Percentiles rank a stretch among this genome's conserved stretches.
Evolutionary conservation across 2,797 vertebrate species (phyloP).

Genomic region (Chiroxiphia lanceolata): DNA sequence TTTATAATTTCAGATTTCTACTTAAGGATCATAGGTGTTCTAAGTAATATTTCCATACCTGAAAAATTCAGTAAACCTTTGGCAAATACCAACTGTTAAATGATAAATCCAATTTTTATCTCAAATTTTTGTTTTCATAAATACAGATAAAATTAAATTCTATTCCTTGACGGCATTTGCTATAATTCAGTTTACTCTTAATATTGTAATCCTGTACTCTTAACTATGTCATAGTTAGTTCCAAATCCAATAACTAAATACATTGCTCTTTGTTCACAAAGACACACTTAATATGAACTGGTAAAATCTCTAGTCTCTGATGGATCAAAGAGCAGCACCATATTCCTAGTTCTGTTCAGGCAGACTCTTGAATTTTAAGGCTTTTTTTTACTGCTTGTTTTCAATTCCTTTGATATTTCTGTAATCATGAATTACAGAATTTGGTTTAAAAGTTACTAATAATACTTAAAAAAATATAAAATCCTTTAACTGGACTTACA

Average conservation of each 20-base stretch:
- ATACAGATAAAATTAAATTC: background rate
- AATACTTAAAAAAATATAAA: background rate
- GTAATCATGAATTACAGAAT: background rate
- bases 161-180: background rate
- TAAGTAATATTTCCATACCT: background rate
- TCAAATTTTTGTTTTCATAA: background rate
- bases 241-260: background rate
- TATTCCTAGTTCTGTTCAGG: background rate
- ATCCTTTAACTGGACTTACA: background rate
- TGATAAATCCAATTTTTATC: background rate
- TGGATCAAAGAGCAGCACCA: background rate
- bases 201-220: background rate
- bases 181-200: background rate
- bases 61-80: background rate
- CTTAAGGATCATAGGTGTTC: background rate
- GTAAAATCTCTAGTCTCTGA: background rate
- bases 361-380: background rate
- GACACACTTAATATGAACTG: background rate
- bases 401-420: background rate
- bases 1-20: background rate
- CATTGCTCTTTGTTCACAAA: background rate
- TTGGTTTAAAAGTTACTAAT: background rate
- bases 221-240: background rate
- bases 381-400: background rate
- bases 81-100: background rate